Evolutionary conservation across 2,888 invertebrate genomes (phyloP), one percentile per base, ranked within the genome.

Genomic region (Ellobium chinense): DNA sequence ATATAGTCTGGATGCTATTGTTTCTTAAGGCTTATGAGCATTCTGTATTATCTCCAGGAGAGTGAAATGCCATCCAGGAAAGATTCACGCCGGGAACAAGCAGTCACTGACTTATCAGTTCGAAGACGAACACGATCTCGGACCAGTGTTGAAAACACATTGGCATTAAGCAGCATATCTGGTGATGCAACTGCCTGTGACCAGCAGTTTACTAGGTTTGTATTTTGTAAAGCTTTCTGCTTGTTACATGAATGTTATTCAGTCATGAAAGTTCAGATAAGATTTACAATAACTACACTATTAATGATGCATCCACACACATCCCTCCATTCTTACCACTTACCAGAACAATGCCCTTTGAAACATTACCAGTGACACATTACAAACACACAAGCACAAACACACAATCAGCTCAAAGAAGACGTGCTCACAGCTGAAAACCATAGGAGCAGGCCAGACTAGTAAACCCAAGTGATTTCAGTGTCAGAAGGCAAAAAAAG

Each of bases 101-200:
- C 80, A 69, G 76, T 88, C 18, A 69, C 70, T 24, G 87, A 86
- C 34, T 86, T 91, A 87, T 87, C 89, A 27, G 82, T 90, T 14
- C 87, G 87, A 37, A 88, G 86, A 18, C 83, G 82, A 7, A 78
- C 85, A 21, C 83, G 85, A 81, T 83, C 85, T 54, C 86, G 87
- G 76, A 83, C 85, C 62, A 87, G 86, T 29, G 84, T 84, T 0
- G 88, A 90, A 34, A 90, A 90, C 81, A 83, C 86, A 2, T 77
- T 90, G 12, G 83, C 88, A 2, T 88, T 86, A 81, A 89, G 88
- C 82, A 90, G 89, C 81, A 89, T 90, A 56, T 83, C 87, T 5
- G 90, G 89, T 18, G 92, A 92, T 83, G 87, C 87, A 5, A 86
- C 88, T 36, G 85, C 87, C 3, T 90, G 88, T 86, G 92, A 91